Conservation (phyloP, 2,113 vertebrate species). For the Cettia cetti region DNA sequence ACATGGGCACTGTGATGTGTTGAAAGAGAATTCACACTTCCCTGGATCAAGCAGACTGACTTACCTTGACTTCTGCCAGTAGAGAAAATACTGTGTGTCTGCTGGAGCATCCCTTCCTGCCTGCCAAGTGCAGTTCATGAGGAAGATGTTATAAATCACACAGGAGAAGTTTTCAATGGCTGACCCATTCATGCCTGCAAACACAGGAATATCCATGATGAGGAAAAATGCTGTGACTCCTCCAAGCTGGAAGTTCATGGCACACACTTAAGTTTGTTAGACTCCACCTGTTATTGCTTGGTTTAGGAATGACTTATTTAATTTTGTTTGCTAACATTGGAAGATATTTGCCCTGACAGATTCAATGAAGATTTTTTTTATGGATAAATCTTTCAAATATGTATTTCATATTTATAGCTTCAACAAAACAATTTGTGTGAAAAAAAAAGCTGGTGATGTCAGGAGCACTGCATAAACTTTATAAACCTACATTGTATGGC, state of each 20-base stretch:
- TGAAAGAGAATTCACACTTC: not conserved
- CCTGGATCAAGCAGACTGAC: not conserved
- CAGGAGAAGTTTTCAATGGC: conserved; percentile 63
- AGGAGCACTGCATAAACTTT: not conserved
- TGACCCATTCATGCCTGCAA: conserved; percentile 12
- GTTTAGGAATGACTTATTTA: not conserved
- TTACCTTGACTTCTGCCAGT: not conserved
- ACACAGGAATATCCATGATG: not conserved
- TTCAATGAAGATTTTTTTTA: not conserved
- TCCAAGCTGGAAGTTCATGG: not conserved
- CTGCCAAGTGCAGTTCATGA: conserved; percentile 71
- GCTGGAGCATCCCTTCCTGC: conserved; percentile 36
- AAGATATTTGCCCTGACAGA: not conserved
- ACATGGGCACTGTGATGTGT: not conserved
- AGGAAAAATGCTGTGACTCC: not conserved
- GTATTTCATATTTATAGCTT: not conserved
- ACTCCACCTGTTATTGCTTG: not conserved
- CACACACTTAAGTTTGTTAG: rapidly evolving
- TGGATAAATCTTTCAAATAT: not conserved
- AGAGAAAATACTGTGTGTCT: conserved; percentile 61
- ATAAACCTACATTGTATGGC: not conserved
- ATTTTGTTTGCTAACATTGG: not conserved
- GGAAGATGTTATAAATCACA: not conserved
- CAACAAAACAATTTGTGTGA: not conserved
- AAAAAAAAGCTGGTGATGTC: not conserved